These are phyloP conservation scores for Euzetes globulus DNA, from an alignment of 2,888 invertebrate species.

Conservation along the genomic window DNA sequence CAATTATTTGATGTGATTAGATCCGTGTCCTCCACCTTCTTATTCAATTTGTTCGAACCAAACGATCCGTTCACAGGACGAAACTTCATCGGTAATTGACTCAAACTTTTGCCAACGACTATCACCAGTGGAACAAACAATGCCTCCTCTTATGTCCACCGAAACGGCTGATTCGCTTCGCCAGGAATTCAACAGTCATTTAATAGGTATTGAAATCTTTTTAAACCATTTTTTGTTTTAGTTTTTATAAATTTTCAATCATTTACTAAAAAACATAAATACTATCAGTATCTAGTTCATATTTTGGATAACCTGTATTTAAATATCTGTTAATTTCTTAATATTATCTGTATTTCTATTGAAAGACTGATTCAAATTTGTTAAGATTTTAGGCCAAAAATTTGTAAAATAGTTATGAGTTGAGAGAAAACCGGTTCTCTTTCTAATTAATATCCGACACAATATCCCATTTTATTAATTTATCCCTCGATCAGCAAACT, in stretches of 20 bases:
- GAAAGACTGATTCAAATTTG: too few relatives aligned
- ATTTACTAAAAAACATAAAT: too few relatives aligned
- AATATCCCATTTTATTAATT: too few relatives aligned
- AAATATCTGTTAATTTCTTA: too few relatives aligned
- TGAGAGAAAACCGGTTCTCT: too few relatives aligned
- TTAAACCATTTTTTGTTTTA: not conserved
- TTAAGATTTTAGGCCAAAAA: too few relatives aligned
- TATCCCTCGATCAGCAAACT: too few relatives aligned
- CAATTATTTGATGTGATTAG: not conserved
- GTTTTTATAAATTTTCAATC: not conserved
- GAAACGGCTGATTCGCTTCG: not conserved
- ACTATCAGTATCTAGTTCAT: too few relatives aligned
- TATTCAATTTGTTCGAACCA: not conserved
- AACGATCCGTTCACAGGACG: not conserved
- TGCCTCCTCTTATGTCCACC: not conserved
- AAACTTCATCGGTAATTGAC: not conserved
- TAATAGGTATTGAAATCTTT: not conserved
- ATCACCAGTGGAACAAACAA: not conserved
- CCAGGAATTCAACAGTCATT: conserved; percentile 8
- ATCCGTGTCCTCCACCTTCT: not conserved
- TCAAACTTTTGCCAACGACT: not conserved
- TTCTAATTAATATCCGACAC: too few relatives aligned
- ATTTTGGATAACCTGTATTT: too few relatives aligned
- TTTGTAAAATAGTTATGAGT: too few relatives aligned
- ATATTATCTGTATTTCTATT: too few relatives aligned